A percentile compares a stretch with the other conserved stretches of the same genome.
Conservation (phyloP, 64 coral and sea anemone genomes). For the Exaiptasia diaphana region DNA sequence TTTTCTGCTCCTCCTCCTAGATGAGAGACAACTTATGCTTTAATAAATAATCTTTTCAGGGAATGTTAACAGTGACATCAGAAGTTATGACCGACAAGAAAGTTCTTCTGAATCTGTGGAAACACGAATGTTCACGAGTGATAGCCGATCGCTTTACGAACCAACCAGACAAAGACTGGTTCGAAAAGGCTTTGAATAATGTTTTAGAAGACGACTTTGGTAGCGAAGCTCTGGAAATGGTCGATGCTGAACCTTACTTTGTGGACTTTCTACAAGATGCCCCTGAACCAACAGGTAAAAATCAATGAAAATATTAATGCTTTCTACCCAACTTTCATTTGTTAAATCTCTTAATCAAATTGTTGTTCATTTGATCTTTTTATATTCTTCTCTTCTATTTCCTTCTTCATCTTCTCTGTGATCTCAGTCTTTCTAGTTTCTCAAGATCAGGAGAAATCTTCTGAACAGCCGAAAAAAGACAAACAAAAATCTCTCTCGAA, state of each 20-base stretch:
- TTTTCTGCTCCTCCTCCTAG: too few relatives aligned
- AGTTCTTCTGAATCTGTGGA: constrained; percentile 75
- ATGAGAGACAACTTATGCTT: too few relatives aligned
- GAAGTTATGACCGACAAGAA: constrained; percentile 57
- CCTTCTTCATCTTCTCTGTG: neutral
- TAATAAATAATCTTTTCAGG: too few relatives aligned
- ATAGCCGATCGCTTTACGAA: constrained; percentile 92
- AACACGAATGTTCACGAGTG: constrained; percentile 85
- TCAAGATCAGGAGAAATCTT: too few relatives aligned
- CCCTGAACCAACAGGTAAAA: constrained; percentile 80
- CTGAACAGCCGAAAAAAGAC: too few relatives aligned
- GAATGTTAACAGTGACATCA: constrained; percentile 84
- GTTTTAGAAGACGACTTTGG: constrained; percentile 86
- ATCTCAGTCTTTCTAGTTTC: neutral
- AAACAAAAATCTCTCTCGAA: too few relatives aligned
- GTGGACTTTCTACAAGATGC: constrained; percentile 96
- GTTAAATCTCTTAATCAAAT: neutral
- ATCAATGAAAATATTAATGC: neutral
- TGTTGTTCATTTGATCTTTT: neutral
- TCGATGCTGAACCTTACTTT: constrained; percentile 78
- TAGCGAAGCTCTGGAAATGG: constrained; percentile 15
- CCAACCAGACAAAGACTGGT: constrained; percentile 89
- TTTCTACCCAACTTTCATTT: neutral
- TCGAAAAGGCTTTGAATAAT: constrained; percentile 63
- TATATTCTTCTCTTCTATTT: neutral